Conservation (phyloP, 2,888 invertebrate genomes). For the Drosophila fungiperda region DNA sequence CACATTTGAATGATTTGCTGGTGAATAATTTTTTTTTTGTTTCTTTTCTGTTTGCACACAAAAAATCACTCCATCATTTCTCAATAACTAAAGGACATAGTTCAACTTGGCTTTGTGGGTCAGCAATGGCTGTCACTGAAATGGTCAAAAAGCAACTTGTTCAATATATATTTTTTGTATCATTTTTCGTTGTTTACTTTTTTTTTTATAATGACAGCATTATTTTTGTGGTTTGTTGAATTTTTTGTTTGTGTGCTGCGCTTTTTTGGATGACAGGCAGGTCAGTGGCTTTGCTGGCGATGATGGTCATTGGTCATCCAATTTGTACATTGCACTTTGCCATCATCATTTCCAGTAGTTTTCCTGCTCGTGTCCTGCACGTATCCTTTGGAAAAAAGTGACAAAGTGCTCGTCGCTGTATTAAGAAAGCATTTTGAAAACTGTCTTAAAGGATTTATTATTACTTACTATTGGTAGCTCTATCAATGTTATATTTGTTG, state of each 20-base stretch:
- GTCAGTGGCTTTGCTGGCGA: conserved; percentile 41
- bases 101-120: conserved; percentile 11
- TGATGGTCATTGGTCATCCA: conserved; percentile 29
- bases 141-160: conserved; percentile 53
- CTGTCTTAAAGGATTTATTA: conserved; percentile 67
- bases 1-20: neutral
- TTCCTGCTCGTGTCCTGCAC: conserved; percentile 52
- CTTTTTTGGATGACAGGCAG: conserved; percentile 22
- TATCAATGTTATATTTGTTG: conserved; percentile 10
- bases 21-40: neutral
- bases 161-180: conserved; percentile 16
- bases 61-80: conserved; percentile 11
- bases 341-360: conserved; percentile 42
- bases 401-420: conserved; percentile 52
- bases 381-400: conserved; percentile 55
- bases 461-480: conserved; percentile 45
- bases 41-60: neutral
- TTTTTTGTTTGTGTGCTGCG: conserved; percentile 39
- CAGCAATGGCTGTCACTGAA: conserved; percentile 55
- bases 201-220: conserved; percentile 19
- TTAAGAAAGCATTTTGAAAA: conserved; percentile 61
- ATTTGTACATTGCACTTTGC: conserved; percentile 32
- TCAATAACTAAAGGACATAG: conserved; percentile 12
- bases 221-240: conserved; percentile 25
- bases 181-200: neutral